Conservation (phyloP, 92 coral and sea anemone species). For the Epizoanthus stellaris region DNA sequence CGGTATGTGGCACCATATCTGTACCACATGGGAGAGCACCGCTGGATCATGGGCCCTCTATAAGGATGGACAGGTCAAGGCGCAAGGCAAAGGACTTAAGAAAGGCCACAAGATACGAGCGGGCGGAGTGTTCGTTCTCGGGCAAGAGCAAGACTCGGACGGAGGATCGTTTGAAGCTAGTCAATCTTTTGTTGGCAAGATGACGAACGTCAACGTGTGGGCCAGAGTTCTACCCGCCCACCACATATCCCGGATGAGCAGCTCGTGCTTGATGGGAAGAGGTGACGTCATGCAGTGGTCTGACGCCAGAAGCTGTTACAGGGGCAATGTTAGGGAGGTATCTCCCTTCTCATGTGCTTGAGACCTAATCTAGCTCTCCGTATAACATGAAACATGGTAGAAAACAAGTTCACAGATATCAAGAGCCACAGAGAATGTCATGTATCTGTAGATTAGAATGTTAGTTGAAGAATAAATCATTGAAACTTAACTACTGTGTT, state of each 20-base stretch:
- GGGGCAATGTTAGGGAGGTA: neutral
- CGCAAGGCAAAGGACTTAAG: constrained; percentile 16
- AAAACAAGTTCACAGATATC: too few species aligned
- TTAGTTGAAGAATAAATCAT: too few species aligned
- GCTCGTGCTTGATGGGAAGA: neutral
- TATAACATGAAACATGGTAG: neutral
- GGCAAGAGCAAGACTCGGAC: constrained; percentile 41
- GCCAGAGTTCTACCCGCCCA: constrained; percentile 12
- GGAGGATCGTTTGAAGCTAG: constrained; percentile 16
- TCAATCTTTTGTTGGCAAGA: constrained; percentile 31
- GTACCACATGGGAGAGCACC: constrained; percentile 27
- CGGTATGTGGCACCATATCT: constrained; percentile 39
- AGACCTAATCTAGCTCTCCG: neutral
- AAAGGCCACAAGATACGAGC: constrained; percentile 29
- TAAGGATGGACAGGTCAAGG: constrained; percentile 22
- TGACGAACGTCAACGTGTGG: constrained; percentile 50
- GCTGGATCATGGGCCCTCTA: constrained; percentile 39
- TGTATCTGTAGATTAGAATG: too few species aligned
- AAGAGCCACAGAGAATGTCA: too few species aligned
- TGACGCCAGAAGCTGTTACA: neutral
- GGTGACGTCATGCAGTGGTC: constrained; percentile 15
- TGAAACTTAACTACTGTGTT: too few species aligned
- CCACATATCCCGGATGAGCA: constrained; percentile 1
- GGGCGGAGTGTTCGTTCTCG: constrained; percentile 32
- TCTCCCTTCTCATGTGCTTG: neutral